Conservation (phyloP, 2,888 invertebrate species). For the Hyposoter dolosus region DNA sequence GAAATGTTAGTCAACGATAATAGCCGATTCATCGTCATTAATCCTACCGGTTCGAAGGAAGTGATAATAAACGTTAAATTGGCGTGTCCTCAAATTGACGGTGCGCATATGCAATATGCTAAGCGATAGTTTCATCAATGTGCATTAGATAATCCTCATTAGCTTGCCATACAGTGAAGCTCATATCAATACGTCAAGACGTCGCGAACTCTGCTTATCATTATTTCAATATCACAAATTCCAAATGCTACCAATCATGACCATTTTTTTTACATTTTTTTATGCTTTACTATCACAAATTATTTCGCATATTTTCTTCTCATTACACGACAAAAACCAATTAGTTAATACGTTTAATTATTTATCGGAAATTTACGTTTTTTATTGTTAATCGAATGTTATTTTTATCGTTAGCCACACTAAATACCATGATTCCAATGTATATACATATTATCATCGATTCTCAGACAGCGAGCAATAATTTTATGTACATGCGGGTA, state of each 20-base stretch:
- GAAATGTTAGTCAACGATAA: not conserved
- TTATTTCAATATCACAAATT: slow-evolving; percentile 38
- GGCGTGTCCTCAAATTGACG: not conserved
- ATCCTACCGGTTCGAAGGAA: not conserved
- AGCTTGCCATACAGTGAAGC: slow-evolving; percentile 10
- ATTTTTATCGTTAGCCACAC: slow-evolving; percentile 1
- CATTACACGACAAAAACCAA: not conserved
- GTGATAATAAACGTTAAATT: slow-evolving; percentile 55
- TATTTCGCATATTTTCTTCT: not conserved
- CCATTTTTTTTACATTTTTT: not conserved
- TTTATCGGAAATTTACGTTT: not conserved
- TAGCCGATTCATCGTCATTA: not conserved
- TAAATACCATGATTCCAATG: not conserved
- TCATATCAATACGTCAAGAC: not conserved
- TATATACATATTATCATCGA: slow-evolving; percentile 1
- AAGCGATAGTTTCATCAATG: slow-evolving; percentile 49
- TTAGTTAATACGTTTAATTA: not conserved
- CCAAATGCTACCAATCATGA: not conserved
- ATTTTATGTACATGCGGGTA: slow-evolving; percentile 33
- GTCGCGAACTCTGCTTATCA: slow-evolving; percentile 17
- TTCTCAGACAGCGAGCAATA: slow-evolving; percentile 8
- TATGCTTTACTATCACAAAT: slow-evolving; percentile 16
- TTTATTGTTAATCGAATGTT: not conserved
- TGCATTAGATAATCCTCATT: slow-evolving; percentile 26
- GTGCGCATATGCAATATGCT: slow-evolving; percentile 23